Evolutionary conservation across 2,113 vertebrate species (phyloP), one percentile per base, ranked within the genome.

Genomic region (Nestor notabilis): DNA sequence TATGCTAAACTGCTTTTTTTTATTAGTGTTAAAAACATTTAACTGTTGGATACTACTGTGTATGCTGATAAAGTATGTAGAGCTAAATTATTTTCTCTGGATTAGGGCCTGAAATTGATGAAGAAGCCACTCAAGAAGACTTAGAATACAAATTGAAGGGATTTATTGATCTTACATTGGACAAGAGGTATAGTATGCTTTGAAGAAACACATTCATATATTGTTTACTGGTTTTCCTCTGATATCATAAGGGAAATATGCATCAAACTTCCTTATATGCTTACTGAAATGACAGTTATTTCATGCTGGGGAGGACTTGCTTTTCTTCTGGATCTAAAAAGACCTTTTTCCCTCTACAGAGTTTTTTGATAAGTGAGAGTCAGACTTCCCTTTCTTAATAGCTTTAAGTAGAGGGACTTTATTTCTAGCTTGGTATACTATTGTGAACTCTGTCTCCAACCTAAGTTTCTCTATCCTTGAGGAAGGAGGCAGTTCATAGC

Each of bases 101-200:
- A 37, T 79, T 96, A 99, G 99, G 98, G 80, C 98, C 98, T 49
- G 99, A 99, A 94, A 96, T 98, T 87, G 98, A 98, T 87, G 99
- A 99, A 95, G 99, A 99, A 94, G 94, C 98, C 43, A 99, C 99
- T 95, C 99, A 99, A 96, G 99, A 99, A 98, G 99, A 99, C 83
- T 98, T 99, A 63, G 99, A 99, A 95, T 99, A 98, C 97, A 99
- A 99, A 93, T 90, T 99, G 96, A 99, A 99, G 95, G 99, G 98
- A 50, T 98, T 99, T 92, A 99, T 99, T 87, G 99, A 99, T 96
- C 98, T 99, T 96, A 99, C 99, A 0, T 97, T 99, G 97, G 99
- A 99, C 81, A 99, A 99, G 97, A 99, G 99, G 99, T 99, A 98
- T 39, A 92, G 70, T 76, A 41, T 46, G 16, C 11, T 94, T 87